Evolutionary conservation across 2,888 invertebrate species (phyloP).

Genomic region (Opisthograptis luteolata): DNA sequence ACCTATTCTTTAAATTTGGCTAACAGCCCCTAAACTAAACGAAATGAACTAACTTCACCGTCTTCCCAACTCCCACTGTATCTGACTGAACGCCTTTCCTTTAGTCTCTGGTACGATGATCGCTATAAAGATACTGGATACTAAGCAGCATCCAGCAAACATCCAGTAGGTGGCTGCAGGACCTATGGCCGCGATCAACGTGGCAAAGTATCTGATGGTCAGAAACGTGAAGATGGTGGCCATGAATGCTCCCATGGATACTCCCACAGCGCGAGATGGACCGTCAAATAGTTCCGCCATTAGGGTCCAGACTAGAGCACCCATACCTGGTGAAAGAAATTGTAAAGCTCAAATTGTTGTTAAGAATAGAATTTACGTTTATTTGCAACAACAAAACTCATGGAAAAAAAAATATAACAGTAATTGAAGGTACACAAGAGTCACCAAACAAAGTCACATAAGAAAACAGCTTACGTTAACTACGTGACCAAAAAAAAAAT

Average conservation of each 20-base stretch:
- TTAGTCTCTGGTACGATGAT: constrained; percentile 37
- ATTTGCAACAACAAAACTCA: too few species aligned
- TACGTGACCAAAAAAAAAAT: too few species aligned
- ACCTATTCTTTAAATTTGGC: too few species aligned
- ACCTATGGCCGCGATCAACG: constrained; percentile 27
- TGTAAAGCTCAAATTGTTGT: too few species aligned
- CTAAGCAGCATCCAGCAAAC: constrained; percentile 25
- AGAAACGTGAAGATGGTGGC: constrained; percentile 25
- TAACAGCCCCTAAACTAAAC: too few species aligned
- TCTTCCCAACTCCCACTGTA: constrained; percentile 34
- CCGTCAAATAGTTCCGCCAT: constrained; percentile 27
- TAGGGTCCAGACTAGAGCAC: constrained; percentile 19
- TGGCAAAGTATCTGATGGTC: constrained; percentile 34
- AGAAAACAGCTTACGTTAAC: too few species aligned
- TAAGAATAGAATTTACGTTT: too few species aligned
- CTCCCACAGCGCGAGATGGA: constrained; percentile 31
- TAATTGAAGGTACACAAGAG: too few species aligned
- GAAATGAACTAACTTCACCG: constrained; percentile 1
- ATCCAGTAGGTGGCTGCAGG: constrained; percentile 35
- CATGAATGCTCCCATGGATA: constrained; percentile 11
- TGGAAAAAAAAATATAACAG: too few species aligned
- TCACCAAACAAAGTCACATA: too few species aligned
- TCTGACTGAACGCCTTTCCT: constrained; percentile 36
- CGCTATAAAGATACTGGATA: constrained; percentile 9
- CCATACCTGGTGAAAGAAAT: constrained; percentile 11